phyloP scores from a whole-genome alignment of 2,113 vertebrate genomes.

The Alethe castanea region DNA sequence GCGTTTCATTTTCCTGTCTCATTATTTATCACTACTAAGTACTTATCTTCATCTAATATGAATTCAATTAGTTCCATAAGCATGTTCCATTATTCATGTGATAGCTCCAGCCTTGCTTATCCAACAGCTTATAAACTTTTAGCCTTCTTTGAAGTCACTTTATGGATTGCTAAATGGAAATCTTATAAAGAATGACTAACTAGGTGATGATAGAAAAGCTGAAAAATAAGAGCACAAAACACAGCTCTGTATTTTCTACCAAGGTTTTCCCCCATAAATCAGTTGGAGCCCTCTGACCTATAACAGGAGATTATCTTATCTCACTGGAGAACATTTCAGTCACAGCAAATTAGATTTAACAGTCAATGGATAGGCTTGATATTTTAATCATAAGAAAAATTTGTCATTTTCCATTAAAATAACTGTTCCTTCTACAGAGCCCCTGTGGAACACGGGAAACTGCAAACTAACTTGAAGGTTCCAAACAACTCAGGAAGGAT shows the following conservation, averaged over 20 bases:
- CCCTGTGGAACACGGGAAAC: neutral
- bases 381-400: slow-evolving; percentile 63
- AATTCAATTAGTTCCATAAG: slow-evolving; percentile 73
- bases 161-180: slow-evolving; percentile 71
- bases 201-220: slow-evolving; percentile 77
- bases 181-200: slow-evolving; percentile 75
- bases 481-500: neutral
- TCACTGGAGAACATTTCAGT: slow-evolving; percentile 67
- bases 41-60: slow-evolving; percentile 59
- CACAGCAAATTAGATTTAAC: slow-evolving; percentile 71
- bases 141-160: slow-evolving; percentile 79
- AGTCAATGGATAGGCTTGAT: slow-evolving; percentile 63
- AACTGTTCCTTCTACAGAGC: neutral
- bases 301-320: slow-evolving; percentile 68
- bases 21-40: slow-evolving; percentile 38
- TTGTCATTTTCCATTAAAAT: slow-evolving; percentile 55
- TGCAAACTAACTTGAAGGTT: neutral
- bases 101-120: slow-evolving; percentile 46
- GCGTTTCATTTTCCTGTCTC: slow-evolving; percentile 10
- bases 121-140: slow-evolving; percentile 65
- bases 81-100: slow-evolving; percentile 70
- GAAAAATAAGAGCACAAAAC: slow-evolving; percentile 70
- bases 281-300: slow-evolving; percentile 67
- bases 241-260: slow-evolving; percentile 71
- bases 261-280: slow-evolving; percentile 73